Evolutionary conservation across 2,797 vertebrate species (phyloP).

Genomic region (Gallinago stenura): DNA sequence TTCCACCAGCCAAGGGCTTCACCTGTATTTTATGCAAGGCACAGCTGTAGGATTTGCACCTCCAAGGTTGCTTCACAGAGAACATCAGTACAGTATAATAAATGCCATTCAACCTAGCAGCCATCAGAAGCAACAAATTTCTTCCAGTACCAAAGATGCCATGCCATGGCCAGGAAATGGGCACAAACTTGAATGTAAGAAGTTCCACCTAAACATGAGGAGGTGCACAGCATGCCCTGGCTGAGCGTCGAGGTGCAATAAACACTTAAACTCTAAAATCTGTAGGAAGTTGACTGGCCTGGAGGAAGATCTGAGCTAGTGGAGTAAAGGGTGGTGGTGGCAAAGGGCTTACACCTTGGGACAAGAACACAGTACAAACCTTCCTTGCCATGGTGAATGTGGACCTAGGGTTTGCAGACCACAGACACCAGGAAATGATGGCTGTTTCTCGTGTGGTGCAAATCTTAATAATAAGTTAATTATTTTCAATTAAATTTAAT

Average conservation of each 20-base stretch:
- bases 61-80: not conserved
- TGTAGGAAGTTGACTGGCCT: not conserved
- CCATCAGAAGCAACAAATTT: not conserved
- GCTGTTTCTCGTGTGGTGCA: not conserved
- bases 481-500: not conserved
- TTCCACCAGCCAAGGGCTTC: not conserved
- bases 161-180: not conserved
- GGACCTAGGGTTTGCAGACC: not conserved
- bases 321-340: not conserved
- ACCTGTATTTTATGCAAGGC: not conserved
- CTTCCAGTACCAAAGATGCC: not conserved
- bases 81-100: not conserved
- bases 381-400: not conserved
- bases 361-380: rapidly evolving
- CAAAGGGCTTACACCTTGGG: not conserved
- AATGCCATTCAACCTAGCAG: not conserved
- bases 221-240: not conserved
- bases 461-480: not conserved
- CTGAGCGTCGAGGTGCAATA: no score
- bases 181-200: no score
- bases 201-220: no score
- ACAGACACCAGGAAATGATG: not conserved
- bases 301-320: not conserved
- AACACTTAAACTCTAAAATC: not conserved
- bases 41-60: not conserved